These are phyloP conservation scores for Chloromyia formosa DNA, from an alignment of 2,888 invertebrate species.

Conservation along the genomic window DNA sequence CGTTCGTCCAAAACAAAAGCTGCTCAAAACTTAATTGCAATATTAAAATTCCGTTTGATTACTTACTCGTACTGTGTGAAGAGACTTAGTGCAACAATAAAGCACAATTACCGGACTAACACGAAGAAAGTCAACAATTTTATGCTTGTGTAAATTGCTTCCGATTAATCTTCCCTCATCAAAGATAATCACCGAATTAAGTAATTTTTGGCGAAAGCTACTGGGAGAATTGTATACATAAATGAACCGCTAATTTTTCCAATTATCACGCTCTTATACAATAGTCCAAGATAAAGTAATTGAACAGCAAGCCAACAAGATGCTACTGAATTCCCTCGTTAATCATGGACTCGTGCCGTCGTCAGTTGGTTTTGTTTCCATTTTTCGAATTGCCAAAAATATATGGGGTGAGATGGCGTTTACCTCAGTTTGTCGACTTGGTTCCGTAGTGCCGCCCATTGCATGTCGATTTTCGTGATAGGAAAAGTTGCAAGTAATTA, in stretches of 20 bases:
- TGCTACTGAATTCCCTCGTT: neutral
- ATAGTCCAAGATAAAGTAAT: neutral
- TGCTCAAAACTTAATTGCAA: no score
- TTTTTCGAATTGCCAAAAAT: neutral
- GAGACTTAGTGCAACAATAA: no score
- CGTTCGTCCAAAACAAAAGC: no score
- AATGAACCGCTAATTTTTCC: neutral
- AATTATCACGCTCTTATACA: conserved; percentile 4
- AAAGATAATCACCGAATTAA: neutral
- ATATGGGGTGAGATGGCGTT: neutral
- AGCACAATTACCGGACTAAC: neutral
- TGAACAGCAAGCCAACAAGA: neutral
- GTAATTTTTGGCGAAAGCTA: conserved; percentile 10
- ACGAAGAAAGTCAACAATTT: neutral
- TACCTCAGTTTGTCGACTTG: neutral
- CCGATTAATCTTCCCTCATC: neutral
- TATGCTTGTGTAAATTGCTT: neutral
- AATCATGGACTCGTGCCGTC: neutral
- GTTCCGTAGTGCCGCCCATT: neutral
- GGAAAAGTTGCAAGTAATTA: neutral
- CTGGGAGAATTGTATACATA: neutral
- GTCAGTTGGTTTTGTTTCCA: neutral
- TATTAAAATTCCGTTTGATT: no score
- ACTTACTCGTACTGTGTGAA: no score
- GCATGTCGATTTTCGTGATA: neutral